Percentiles rank a stretch among this genome's conserved stretches.
These are phyloP conservation scores for Bagarius yarrelli DNA, from an alignment of 2,113 vertebrate species.

Conservation along the genomic window DNA sequence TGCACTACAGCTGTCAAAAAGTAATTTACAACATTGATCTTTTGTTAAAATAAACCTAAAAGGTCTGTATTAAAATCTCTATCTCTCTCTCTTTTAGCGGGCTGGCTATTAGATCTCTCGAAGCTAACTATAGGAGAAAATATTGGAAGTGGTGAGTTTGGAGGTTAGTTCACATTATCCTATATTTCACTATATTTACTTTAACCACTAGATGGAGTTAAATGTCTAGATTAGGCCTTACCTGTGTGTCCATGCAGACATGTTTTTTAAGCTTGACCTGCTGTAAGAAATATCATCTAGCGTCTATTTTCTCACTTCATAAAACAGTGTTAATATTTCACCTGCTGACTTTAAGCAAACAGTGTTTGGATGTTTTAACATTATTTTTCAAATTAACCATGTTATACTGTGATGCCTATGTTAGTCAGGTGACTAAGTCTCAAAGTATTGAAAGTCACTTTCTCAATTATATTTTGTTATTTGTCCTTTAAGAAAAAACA, in stretches of 20 bases:
- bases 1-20: constrained; percentile 81
- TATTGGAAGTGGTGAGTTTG: constrained; percentile 88
- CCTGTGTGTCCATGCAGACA: neutral
- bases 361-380: neutral
- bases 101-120: constrained; percentile 84
- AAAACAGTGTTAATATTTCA: neutral
- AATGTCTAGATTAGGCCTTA: neutral
- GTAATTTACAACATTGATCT: constrained; percentile 59
- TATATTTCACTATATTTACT: neutral
- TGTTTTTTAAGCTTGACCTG: neutral
- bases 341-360: neutral
- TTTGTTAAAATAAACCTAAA: neutral
- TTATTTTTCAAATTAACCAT: neutral
- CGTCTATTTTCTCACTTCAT: neutral
- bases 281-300: too few relatives aligned
- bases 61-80: neutral
- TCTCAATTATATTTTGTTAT: neutral
- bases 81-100: constrained; percentile 66
- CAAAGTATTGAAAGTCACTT: neutral
- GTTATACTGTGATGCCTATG: neutral
- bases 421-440: neutral
- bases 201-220: constrained; percentile 12
- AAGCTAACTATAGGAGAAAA: constrained; percentile 75
- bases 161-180: constrained; percentile 70
- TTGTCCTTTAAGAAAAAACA: too few relatives aligned